Evolutionary conservation across 2,888 invertebrate species (phyloP), one percentile per base, ranked within the genome.

Genomic region (Adineta ricciae): DNA sequence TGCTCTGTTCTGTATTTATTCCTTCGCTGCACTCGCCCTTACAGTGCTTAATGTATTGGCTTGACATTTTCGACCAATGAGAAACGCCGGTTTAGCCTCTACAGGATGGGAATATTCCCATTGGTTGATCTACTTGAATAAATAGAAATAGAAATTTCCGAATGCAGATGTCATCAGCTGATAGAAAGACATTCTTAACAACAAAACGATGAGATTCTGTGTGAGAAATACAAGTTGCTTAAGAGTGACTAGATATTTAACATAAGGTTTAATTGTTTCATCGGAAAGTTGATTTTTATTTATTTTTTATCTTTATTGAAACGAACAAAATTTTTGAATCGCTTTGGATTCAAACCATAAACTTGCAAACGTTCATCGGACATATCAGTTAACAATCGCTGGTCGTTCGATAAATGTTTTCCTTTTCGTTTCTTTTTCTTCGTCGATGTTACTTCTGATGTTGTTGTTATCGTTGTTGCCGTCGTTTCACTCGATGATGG

Each of bases 351-450:
- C 32, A 90, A 93, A 84, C 96, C 97, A 90, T 95, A 98, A 0
- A 96, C 96, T 88, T 94, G 93, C 16, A 98, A 92, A 87, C 97
- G 93, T 87, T 94, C 94, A 90, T 95, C 94, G 3, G 94, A 93
- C 46, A 94, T 89, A 91, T 87, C 91, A 90, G 49, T 50, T 24
- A 84, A 83, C 41, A 52, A 5, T 8, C 78, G 46, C n/a, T 88
- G 78, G 87, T 86, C 52, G 84, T 72, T 36, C 84, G 84, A 84
- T 83, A 86, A 84, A 84, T 84, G 38, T 83, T 84, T 83, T 83
- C 85, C 83, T 87, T 87, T 78, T 84, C 86, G 54, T 87, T 86
- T 84, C 84, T 87, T 84, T 21, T 64, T 41, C 27, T 46, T 83
- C 72, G 64, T 21, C 32, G 54, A 46, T 84, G 41, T 83, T 83